These are phyloP conservation scores for Eupeodes corollae DNA, from an alignment of 1,140 invertebrate species.

Conservation along the genomic window DNA sequence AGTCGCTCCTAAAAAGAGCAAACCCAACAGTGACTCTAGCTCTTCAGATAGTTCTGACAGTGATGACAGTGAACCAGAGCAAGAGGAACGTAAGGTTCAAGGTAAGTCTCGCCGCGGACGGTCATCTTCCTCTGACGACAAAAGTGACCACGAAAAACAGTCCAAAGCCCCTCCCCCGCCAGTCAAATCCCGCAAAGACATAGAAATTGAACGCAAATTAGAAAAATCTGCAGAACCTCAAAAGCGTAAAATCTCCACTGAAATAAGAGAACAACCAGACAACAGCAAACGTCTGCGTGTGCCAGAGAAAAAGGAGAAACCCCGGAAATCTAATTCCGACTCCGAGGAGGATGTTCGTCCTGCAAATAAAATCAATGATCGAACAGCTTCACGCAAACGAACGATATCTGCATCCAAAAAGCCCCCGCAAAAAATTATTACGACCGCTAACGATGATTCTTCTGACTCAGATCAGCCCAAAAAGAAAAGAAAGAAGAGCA, in stretches of 20 bases:
- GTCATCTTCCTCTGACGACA: slow-evolving; percentile 32
- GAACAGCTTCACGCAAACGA: slow-evolving; percentile 20
- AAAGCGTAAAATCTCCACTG: slow-evolving; percentile 2
- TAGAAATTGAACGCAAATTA: slow-evolving; percentile 7
- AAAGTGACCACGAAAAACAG: slow-evolving; percentile 16
- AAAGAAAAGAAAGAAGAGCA: slow-evolving; percentile 40
- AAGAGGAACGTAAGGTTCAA: slow-evolving; percentile 12
- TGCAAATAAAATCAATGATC: slow-evolving; percentile 40
- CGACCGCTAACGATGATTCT: slow-evolving; percentile 26
- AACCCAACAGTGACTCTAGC: background rate
- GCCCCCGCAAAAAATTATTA: slow-evolving; percentile 18
- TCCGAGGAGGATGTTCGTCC: slow-evolving; percentile 36
- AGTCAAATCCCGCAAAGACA: slow-evolving; percentile 33
- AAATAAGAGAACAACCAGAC: slow-evolving; percentile 7
- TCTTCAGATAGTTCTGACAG: slow-evolving; percentile 29
- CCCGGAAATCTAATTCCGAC: slow-evolving; percentile 22
- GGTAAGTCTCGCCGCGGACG: slow-evolving; percentile 27
- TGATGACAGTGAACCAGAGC: slow-evolving; percentile 10
- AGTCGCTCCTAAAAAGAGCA: background rate
- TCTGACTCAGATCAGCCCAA: slow-evolving; percentile 34
- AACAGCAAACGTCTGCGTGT: background rate
- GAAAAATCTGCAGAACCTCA: background rate
- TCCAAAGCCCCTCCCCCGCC: slow-evolving; percentile 9
- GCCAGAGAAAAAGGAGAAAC: slow-evolving; percentile 3
- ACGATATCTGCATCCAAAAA: slow-evolving; percentile 27